Percentiles rank a stretch among this genome's conserved stretches.
Evolutionary conservation across 2,797 vertebrate genomes (phyloP).

Genomic region (Crax fasciolata): DNA sequence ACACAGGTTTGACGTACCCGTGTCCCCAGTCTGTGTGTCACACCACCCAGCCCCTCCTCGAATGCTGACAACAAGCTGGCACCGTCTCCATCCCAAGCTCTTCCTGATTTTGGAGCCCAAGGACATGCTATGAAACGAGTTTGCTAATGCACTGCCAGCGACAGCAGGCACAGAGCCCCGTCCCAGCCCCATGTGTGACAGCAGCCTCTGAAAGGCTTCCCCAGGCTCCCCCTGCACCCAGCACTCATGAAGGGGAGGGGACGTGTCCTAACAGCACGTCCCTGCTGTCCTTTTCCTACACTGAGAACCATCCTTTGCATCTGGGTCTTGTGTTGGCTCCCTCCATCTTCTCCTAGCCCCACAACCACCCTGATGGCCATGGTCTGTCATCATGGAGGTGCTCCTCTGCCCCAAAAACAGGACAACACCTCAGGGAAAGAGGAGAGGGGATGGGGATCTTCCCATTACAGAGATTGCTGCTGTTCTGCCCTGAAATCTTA

Average conservation of each 20-base stretch:
- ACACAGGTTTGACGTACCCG: neutral
- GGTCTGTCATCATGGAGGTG: neutral
- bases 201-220: neutral
- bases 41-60: neutral
- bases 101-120: neutral
- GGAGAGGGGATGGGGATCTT: neutral
- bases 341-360: neutral
- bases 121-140: neutral
- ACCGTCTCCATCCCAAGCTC: fast-evolving
- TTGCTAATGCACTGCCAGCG: neutral
- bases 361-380: neutral
- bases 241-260: fast-evolving
- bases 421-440: neutral
- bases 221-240: neutral
- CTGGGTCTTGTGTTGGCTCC: neutral
- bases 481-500: neutral
- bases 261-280: fast-evolving
- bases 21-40: fast-evolving
- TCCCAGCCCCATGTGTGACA: neutral
- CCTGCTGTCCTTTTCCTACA: neutral
- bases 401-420: neutral
- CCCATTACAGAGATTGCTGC: neutral
- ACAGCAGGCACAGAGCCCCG: neutral
- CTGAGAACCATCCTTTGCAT: neutral
- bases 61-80: neutral